Percentiles rank a stretch among this genome's conserved stretches.
Evolutionary conservation across 2,113 vertebrate genomes (phyloP).

Genomic region (Mobula hypostoma): DNA sequence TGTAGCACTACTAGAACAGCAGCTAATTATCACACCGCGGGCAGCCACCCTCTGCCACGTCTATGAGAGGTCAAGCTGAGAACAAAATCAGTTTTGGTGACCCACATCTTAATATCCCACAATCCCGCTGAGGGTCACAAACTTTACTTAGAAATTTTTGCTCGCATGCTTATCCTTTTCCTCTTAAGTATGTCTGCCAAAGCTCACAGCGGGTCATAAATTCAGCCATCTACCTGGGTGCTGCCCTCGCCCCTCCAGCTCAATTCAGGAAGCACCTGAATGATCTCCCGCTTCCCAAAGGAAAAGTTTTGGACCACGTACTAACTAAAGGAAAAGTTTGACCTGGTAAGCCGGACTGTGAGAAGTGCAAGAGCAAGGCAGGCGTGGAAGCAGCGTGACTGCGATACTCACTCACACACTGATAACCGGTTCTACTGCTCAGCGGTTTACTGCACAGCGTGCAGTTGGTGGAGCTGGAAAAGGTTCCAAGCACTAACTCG

Average conservation of each 20-base stretch:
- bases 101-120: too few species aligned
- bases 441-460: slow-evolving; percentile 76
- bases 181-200: background rate
- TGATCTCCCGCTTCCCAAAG: too few species aligned
- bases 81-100: too few species aligned
- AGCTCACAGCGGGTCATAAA: background rate
- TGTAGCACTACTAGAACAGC: too few species aligned
- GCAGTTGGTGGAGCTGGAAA: slow-evolving; percentile 72
- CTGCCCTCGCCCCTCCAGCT: background rate
- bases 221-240: background rate
- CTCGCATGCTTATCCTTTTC: background rate
- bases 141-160: too few species aligned
- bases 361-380: slow-evolving; percentile 40
- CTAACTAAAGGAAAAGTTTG: too few species aligned
- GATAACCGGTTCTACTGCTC: slow-evolving; percentile 72
- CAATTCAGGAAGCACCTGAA: background rate
- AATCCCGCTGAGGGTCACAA: too few species aligned
- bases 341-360: background rate
- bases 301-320: background rate
- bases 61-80: too few species aligned
- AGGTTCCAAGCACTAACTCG: slow-evolving; percentile 65
- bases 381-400: slow-evolving; percentile 30
- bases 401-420: slow-evolving; percentile 81
- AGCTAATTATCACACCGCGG: too few species aligned
- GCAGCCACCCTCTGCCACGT: too few species aligned